Evolutionary conservation across 2,888 invertebrate species (phyloP), one percentile per base, ranked within the genome.

Genomic region (Eristalis tenax): DNA sequence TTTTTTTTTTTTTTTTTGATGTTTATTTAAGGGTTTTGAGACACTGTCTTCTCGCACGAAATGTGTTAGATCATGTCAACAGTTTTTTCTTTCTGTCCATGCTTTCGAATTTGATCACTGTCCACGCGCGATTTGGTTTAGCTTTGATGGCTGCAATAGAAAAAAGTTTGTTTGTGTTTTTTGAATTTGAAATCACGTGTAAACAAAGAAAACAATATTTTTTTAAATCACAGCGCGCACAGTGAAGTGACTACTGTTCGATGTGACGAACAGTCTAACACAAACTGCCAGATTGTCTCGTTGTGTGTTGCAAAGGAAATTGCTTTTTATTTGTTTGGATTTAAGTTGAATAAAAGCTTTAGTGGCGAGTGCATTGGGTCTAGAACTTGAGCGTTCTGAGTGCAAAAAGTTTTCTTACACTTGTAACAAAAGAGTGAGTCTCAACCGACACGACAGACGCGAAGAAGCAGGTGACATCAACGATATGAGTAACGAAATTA

Each of bases 111-210:
- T 61, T 38, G 38, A 38, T 50, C 50, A n/a, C 50, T n/a, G 8
- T 18, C 8, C 50, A 50, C 65, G 26, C 23, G 22, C 26, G 35
- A n/a, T 35, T 63, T 56, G 26, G 4, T 32, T n/a, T n/a, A 28
- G 28, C 38, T 78, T 78, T 64, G 50, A n/a, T 22, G 50, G 64
- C 70, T 78, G 70, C 56, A 78, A 78, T 65, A 38, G 26, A 64
- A 66, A 61, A 32, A 40, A 66, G 8, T 38, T 38, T 1, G 10
- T 38, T 38, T 38, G 38, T 66, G 61, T 66, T 32, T 22, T 22
- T 80, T 61, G 22, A n/a, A 59, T 40, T 11, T 50, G n/a, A 63
- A 68, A 0, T 38, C 10, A n/a, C 2, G 35, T 28, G 57, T 23
- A 73, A 3, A 38, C 4, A 75, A 40, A 28, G 10, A 8, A 63